Conservation (phyloP, 2,888 invertebrate genomes). For the Lochmaea crataegi region DNA sequence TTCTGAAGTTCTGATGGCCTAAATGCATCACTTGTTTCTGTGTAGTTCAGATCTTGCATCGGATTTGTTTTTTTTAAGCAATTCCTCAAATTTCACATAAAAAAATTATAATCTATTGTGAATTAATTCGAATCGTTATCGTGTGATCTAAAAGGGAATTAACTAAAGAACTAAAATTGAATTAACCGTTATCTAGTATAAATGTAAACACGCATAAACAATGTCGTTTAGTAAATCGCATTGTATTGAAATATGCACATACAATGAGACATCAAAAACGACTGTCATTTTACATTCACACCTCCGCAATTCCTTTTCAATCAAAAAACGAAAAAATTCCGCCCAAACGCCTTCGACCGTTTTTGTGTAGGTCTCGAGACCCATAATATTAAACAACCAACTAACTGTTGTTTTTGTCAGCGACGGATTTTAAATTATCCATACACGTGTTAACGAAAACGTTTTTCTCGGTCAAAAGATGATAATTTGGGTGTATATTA, state of each 20-base stretch:
- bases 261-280: slow-evolving; percentile 33
- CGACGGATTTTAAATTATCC: too few species aligned
- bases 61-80: too few species aligned
- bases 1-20: background rate
- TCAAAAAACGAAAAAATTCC: slow-evolving; percentile 27
- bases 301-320: slow-evolving; percentile 27
- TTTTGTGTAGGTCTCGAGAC: slow-evolving; percentile 23
- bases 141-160: too few species aligned
- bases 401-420: background rate
- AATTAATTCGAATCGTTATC: too few species aligned
- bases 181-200: slow-evolving; percentile 1
- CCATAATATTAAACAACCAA: slow-evolving; percentile 24
- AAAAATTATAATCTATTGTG: too few species aligned
- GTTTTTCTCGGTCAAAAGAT: too few species aligned
- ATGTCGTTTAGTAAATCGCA: slow-evolving; percentile 22
- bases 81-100: too few species aligned
- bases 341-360: slow-evolving; percentile 26
- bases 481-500: too few species aligned
- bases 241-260: slow-evolving; percentile 29
- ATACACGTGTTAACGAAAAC: too few species aligned
- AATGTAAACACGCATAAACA: slow-evolving; percentile 14
- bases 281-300: slow-evolving; percentile 28
- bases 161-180: background rate
- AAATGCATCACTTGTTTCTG: background rate
- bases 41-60: background rate